These are phyloP conservation scores for Chelonoidis abingdonii DNA, from an alignment of 2,113 vertebrate genomes.

Conservation along the genomic window DNA sequence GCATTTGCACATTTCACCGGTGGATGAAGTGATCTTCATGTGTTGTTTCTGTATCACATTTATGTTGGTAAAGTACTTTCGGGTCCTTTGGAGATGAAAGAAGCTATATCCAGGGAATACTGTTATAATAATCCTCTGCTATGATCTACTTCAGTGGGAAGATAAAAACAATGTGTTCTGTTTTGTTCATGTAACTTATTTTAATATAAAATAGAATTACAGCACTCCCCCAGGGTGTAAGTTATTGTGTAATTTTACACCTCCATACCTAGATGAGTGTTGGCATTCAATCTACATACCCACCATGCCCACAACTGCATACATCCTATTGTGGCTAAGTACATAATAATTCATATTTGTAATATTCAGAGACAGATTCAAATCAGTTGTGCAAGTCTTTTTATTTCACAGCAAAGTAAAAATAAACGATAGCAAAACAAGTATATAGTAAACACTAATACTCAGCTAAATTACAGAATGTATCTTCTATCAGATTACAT, in stretches of 20 bases:
- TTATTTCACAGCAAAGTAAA: slow-evolving; percentile 42
- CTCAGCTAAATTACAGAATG: slow-evolving; percentile 12
- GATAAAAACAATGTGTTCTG: slow-evolving; percentile 35
- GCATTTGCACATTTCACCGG: neutral
- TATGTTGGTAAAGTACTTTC: slow-evolving; percentile 12
- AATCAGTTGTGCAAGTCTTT: slow-evolving; percentile 57
- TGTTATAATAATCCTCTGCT: neutral
- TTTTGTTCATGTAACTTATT: slow-evolving; percentile 70
- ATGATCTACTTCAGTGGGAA: slow-evolving; percentile 18
- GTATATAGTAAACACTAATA: neutral
- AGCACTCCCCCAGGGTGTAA: slow-evolving; percentile 60
- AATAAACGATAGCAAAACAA: slow-evolving; percentile 12
- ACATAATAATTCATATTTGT: slow-evolving; percentile 75
- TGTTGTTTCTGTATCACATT: neutral
- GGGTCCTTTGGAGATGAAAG: neutral
- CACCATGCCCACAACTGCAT: slow-evolving; percentile 73
- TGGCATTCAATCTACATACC: slow-evolving; percentile 69
- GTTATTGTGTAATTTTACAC: slow-evolving; percentile 70
- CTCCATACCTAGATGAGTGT: slow-evolving; percentile 63
- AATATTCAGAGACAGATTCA: slow-evolving; percentile 69
- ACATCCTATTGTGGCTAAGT: slow-evolving; percentile 78
- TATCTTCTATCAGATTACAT: slow-evolving; percentile 19
- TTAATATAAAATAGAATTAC: slow-evolving; percentile 74
- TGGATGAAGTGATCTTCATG: slow-evolving; percentile 13
- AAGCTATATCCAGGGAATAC: neutral